Percentiles rank a stretch among this genome's conserved stretches.
phyloP scores from a whole-genome alignment of 2,797 vertebrate species.

The Lycodopsis pacificus region DNA sequence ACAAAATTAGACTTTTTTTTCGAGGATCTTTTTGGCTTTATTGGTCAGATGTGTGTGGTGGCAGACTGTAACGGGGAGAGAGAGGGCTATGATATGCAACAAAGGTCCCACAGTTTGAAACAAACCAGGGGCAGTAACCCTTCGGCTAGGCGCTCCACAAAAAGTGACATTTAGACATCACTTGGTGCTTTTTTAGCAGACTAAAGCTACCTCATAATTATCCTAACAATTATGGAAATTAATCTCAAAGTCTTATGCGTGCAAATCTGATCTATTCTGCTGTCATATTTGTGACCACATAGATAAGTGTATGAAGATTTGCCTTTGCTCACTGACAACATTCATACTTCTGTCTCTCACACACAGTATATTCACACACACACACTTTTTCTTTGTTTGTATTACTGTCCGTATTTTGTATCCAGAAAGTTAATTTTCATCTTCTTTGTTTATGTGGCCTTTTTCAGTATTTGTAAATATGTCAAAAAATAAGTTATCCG shows the following conservation, averaged over 20 bases:
- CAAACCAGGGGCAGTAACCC: not conserved
- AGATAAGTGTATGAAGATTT: slow-evolving; percentile 16
- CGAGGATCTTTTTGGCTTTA: not conserved
- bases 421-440: slow-evolving; percentile 59
- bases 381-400: slow-evolving; percentile 41
- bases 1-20: not conserved
- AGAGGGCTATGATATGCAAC: not conserved
- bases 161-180: not conserved
- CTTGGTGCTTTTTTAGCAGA: not conserved
- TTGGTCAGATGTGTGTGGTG: not conserved
- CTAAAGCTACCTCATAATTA: not conserved
- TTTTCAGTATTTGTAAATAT: slow-evolving; percentile 54
- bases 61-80: not conserved
- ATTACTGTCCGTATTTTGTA: slow-evolving; percentile 47
- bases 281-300: slow-evolving; percentile 15
- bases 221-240: slow-evolving; percentile 23
- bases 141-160: not conserved
- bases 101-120: not conserved
- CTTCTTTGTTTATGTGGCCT: slow-evolving; percentile 44
- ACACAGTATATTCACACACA: not conserved
- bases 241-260: slow-evolving; percentile 2
- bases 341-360: slow-evolving; percentile 10
- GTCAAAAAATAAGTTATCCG: slow-evolving; percentile 31
- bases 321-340: slow-evolving; percentile 20
- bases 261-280: slow-evolving; percentile 9